These are phyloP conservation scores for Lepidotrigona ventralis DNA, from an alignment of 1,140 invertebrate species.

Conservation along the genomic window DNA sequence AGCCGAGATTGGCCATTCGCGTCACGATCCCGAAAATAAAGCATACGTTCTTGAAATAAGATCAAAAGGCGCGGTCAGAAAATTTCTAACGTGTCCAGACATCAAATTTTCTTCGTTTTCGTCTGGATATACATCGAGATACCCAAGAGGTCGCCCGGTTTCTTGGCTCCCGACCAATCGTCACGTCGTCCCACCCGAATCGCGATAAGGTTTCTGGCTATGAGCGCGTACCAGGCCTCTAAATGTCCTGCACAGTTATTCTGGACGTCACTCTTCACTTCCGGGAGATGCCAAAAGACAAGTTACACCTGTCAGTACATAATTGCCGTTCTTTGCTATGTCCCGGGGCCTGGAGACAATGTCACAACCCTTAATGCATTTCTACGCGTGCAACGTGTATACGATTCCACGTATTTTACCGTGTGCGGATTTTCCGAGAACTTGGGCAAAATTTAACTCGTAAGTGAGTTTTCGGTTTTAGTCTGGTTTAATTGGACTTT, in stretches of 20 bases:
- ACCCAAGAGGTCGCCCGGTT: conserved; percentile 56
- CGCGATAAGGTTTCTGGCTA: conserved; percentile 75
- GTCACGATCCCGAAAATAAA: conserved; percentile 47
- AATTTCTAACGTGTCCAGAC: conserved; percentile 61
- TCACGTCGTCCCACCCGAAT: conserved; percentile 67
- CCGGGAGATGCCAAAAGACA: conserved; percentile 56
- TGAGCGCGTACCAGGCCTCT: conserved; percentile 58
- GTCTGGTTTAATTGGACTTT: too few species aligned
- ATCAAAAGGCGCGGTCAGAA: conserved; percentile 47
- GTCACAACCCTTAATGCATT: not conserved
- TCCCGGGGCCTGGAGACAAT: not conserved
- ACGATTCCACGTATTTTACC: not conserved
- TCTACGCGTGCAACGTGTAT: too few species aligned
- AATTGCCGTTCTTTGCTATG: conserved; percentile 39
- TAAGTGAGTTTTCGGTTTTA: too few species aligned
- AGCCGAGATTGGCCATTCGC: conserved; percentile 28
- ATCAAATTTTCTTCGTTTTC: conserved; percentile 59
- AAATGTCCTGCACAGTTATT: conserved; percentile 72
- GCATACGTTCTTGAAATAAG: conserved; percentile 47
- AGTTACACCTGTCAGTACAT: conserved; percentile 57
- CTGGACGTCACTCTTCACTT: conserved; percentile 70
- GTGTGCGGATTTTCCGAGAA: too few species aligned
- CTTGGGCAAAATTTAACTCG: too few species aligned
- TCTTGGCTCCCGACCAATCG: conserved; percentile 76
- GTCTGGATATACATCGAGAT: conserved; percentile 61